Conservation (phyloP, 2,113 vertebrate genomes). For the Rhabdomys dilectus region DNA sequence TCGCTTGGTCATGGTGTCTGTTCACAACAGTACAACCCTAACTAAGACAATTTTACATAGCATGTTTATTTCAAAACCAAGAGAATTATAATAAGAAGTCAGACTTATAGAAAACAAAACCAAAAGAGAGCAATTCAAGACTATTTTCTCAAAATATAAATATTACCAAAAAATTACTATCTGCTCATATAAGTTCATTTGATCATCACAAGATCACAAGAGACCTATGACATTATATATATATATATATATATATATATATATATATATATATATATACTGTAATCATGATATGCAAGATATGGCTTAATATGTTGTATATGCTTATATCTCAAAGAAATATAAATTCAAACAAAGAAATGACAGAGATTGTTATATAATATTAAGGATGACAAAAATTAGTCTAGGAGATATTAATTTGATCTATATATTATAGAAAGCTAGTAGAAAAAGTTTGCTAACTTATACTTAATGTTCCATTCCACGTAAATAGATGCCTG, state of each 20-base stretch:
- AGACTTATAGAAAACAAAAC: neutral
- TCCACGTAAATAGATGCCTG: neutral
- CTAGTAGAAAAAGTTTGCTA: neutral
- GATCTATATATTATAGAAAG: neutral
- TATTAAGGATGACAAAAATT: neutral
- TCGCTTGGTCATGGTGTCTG: no score
- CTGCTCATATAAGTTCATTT: neutral
- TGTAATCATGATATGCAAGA: neutral
- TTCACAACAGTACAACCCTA: no score
- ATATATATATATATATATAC: neutral
- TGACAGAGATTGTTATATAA: neutral
- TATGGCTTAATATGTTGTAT: neutral
- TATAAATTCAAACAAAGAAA: neutral
- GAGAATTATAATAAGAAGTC: neutral
- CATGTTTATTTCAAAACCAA: neutral
- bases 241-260: no score
- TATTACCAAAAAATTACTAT: neutral
- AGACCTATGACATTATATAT: neutral
- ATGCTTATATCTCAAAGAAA: neutral
- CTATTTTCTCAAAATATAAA: neutral
- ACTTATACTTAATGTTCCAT: neutral
- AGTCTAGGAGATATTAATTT: neutral
- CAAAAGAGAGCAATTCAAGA: neutral
- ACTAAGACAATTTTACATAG: neutral
- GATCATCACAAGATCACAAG: constrained; percentile 20